These are phyloP conservation scores for Euthynnus affinis DNA, from an alignment of 2,797 vertebrate species.

Conservation along the genomic window DNA sequence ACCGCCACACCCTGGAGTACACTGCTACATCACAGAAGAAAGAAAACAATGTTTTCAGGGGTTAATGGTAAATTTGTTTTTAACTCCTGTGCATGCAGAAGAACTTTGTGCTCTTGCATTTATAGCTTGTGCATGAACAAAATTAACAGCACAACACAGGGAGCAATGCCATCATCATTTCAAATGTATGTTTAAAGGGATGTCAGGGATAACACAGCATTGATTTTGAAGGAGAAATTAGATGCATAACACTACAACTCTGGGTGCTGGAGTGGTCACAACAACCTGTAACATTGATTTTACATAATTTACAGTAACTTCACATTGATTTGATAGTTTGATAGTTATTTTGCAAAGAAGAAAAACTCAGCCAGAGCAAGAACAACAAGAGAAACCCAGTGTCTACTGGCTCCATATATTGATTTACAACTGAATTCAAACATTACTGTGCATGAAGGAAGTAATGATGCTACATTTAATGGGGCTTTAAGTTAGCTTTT, in stretches of 20 bases:
- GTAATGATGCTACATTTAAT: slow-evolving; percentile 15
- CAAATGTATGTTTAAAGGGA: not conserved
- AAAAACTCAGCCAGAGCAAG: too few relatives aligned
- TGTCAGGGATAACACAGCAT: not conserved
- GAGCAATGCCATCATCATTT: not conserved
- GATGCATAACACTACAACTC: not conserved
- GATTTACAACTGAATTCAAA: not conserved
- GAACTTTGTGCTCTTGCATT: not conserved
- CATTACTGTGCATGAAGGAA: slow-evolving; percentile 5
- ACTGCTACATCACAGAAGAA: too few relatives aligned
- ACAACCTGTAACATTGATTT: not conserved
- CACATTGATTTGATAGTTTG: not conserved
- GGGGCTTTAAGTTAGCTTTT: slow-evolving; percentile 4
- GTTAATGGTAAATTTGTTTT: not conserved
- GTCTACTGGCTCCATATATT: not conserved
- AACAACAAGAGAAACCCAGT: not conserved
- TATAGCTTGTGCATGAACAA: not conserved
- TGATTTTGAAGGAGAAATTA: not conserved
- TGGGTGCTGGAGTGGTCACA: not conserved
- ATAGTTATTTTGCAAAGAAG: not conserved
- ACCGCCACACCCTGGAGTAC: too few relatives aligned
- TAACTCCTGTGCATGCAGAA: not conserved
- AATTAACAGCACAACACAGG: slow-evolving; percentile 2
- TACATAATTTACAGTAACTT: not conserved
- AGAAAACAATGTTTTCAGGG: not conserved